Base-by-base conservation (phyloP, 30 jellyfish, hydroid and myxozoan genomes). In the Pelagia noctiluca region DNA sequence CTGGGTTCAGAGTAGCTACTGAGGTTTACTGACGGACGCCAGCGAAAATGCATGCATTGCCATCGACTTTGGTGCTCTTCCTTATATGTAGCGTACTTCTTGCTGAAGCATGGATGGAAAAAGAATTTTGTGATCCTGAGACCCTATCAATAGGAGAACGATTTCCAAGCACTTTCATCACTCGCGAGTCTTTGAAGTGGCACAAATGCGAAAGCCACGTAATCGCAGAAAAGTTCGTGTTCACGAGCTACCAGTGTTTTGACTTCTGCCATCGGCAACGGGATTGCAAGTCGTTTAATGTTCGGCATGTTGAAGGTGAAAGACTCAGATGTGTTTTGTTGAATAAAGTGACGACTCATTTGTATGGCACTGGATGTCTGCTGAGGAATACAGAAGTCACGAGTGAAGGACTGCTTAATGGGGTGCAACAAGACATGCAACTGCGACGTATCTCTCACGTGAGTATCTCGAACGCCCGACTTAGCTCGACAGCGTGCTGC, bases 261-360 rank as follows among this genome's bases (percentile, higher is more conserved):
- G 90, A 80, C 35, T 30, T 24, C 30, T 80, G 90, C 78, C 28
- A 64, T 49, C 64, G 54, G n/a, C 5, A 25, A 29, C 48, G 1
- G 63, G 33, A 66, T 10, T 80, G 90, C 54, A 36, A 31, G 32
- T 80, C 90, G 4, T 50, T 80, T 3, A 80, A 80, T 66, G 66
- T 34, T 19, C 68, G 21, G 26, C 7, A 52, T 3, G 21, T 4
- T 57, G 67, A 80, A 12, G 52, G 21, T 7, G 68, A 54, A 22
- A 29, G 24, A 13, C 25, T 28, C 0, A 23, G 31, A 26, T 80
- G 90, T 24, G 13, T 64, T 37, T 54, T 80, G 75, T 34, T 80
- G 34, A 65, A 18, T 5, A n/a, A n/a, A n/a, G n/a, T n/a, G n/a
- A n/a, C n/a, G n/a, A n/a, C n/a, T n/a, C n/a, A n/a, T n/a, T n/a